Conservation (phyloP, 2,888 invertebrate species). For the Leptarthrus brevirostris region DNA sequence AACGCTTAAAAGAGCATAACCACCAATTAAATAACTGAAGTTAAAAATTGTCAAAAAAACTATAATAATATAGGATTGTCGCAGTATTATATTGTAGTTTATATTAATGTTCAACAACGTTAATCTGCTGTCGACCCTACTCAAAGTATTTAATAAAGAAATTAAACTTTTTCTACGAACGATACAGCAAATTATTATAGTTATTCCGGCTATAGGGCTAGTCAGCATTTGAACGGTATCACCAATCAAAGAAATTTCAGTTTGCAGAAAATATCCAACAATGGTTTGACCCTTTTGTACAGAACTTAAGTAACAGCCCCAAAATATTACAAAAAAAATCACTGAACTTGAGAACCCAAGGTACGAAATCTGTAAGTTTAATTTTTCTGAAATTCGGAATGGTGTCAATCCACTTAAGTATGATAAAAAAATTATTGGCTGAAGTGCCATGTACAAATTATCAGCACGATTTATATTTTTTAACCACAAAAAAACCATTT, state of each 20-base stretch:
- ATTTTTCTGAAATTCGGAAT: background rate
- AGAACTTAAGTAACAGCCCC: background rate
- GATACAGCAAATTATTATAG: slow-evolving; percentile 60
- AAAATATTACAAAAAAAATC: background rate
- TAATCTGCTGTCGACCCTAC: slow-evolving; percentile 61
- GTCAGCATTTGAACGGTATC: slow-evolving; percentile 63
- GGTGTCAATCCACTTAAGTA: background rate
- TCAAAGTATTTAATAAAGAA: slow-evolving; percentile 59
- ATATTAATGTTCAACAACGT: slow-evolving; percentile 60
- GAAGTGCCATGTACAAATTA: slow-evolving; percentile 8
- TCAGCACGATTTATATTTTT: background rate
- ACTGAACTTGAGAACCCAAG: background rate
- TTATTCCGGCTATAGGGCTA: slow-evolving; percentile 61
- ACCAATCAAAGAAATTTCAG: slow-evolving; percentile 62
- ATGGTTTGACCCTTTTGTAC: slow-evolving; percentile 55
- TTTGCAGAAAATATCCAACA: slow-evolving; percentile 63
- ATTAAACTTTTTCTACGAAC: slow-evolving; percentile 59
- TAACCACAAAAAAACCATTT: background rate
- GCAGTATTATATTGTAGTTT: slow-evolving; percentile 61
- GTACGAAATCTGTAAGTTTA: background rate
- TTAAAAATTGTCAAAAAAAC: slow-evolving; percentile 62
- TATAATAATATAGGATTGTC: slow-evolving; percentile 61
- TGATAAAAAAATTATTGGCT: background rate
- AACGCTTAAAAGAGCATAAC: slow-evolving; percentile 61
- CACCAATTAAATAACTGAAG: slow-evolving; percentile 62